Evolutionary conservation across 2,113 vertebrate species (phyloP).

Genomic region (Garra rufa): DNA sequence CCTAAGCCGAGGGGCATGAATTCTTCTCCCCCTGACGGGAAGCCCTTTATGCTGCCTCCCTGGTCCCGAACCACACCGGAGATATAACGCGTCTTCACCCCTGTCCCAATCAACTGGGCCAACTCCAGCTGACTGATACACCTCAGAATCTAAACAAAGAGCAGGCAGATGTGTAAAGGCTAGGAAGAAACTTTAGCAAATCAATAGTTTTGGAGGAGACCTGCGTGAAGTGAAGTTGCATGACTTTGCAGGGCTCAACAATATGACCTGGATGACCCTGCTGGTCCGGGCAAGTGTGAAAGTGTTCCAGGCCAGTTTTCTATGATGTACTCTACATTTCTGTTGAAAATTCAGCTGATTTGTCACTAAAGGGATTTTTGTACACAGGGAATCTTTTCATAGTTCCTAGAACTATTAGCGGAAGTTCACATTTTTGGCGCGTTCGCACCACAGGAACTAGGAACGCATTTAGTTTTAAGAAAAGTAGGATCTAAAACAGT

Average conservation of each 20-base stretch:
- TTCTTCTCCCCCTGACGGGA: slow-evolving; percentile 87
- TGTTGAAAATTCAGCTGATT: no score
- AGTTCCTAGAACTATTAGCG: no score
- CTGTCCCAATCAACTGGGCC: slow-evolving; percentile 95
- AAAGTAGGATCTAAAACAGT: no score
- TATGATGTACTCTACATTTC: not conserved
- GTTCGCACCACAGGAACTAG: no score
- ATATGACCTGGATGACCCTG: not conserved
- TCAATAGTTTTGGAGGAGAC: not conserved
- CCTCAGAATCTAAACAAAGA: slow-evolving; percentile 84
- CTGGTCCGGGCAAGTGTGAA: not conserved
- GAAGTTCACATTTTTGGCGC: no score
- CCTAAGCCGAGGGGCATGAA: slow-evolving; percentile 93
- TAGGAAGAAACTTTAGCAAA: not conserved
- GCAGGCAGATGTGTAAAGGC: not conserved
- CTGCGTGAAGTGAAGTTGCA: not conserved
- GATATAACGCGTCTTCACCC: slow-evolving; percentile 94
- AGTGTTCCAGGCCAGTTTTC: not conserved
- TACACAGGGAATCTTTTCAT: no score
- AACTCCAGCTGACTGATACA: slow-evolving; percentile 98
- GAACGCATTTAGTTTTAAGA: no score
- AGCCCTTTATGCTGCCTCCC: slow-evolving; percentile 83
- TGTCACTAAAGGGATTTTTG: no score
- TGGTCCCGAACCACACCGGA: slow-evolving; percentile 89
- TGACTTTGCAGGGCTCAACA: not conserved